phyloP scores from a whole-genome alignment of 2,888 invertebrate genomes.

The Exephanes ischioxanthus region DNA sequence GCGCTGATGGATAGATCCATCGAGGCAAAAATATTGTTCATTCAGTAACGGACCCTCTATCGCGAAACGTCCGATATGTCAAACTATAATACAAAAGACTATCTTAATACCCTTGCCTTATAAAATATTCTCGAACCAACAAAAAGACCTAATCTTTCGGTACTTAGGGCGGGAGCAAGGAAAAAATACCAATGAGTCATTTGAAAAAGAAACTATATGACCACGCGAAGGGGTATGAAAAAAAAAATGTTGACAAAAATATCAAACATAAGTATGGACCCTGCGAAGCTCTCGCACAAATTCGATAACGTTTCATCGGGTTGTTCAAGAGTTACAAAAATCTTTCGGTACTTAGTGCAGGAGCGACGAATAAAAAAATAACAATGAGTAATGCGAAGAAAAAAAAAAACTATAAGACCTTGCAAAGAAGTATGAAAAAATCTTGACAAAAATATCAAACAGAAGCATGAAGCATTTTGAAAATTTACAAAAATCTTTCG shows the following conservation, averaged over 20 bases:
- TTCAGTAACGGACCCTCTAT: neutral
- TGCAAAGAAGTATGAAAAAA: neutral
- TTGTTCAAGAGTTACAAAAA: neutral
- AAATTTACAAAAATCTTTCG: neutral
- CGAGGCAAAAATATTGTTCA: conserved; percentile 7
- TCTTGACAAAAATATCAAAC: neutral
- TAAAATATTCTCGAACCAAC: conserved; percentile 1
- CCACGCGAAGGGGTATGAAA: neutral
- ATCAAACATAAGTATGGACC: neutral
- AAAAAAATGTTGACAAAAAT: neutral
- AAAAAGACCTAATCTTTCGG: neutral
- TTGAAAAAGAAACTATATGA: neutral
- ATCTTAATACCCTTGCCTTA: conserved; percentile 8
- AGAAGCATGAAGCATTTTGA: neutral
- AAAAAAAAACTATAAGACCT: too few relatives aligned
- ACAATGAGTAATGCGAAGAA: too few relatives aligned
- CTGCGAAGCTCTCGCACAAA: neutral
- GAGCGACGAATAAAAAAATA: neutral
- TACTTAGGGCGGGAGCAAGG: neutral
- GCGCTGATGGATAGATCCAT: conserved; percentile 3
- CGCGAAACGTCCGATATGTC: neutral
- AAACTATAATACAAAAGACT: neutral
- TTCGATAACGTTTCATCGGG: neutral
- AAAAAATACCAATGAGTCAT: neutral
- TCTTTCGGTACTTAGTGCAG: neutral